phyloP scores from a whole-genome alignment of 2,113 vertebrate species.

The Halichoerus grypus region DNA sequence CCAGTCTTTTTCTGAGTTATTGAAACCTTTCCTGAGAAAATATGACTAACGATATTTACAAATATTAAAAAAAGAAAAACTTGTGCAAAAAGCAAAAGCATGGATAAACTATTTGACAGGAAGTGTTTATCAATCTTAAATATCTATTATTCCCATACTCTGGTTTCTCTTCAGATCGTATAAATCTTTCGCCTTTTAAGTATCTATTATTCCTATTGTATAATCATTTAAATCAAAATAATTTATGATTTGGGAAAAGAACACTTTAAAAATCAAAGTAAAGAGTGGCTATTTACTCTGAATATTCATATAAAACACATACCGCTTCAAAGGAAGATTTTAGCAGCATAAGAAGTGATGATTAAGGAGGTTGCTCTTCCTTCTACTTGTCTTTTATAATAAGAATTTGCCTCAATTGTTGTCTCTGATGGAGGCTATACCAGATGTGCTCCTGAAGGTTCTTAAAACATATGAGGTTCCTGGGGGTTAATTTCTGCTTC shows the following conservation, averaged over 20 bases:
- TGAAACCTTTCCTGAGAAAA: neutral
- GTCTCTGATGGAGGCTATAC: neutral
- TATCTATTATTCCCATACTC: neutral
- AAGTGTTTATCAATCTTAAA: neutral
- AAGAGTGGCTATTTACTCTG: neutral
- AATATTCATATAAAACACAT: neutral
- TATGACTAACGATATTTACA: neutral
- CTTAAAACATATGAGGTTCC: constrained; percentile 57
- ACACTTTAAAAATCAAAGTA: neutral
- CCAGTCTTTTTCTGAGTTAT: neutral
- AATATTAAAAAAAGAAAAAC: neutral
- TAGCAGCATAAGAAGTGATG: neutral
- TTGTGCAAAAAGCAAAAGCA: neutral
- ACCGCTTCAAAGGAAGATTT: neutral
- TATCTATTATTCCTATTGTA: neutral
- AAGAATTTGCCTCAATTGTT: constrained; percentile 55
- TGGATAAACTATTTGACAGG: neutral
- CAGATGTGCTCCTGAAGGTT: constrained; percentile 61
- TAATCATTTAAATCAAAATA: neutral
- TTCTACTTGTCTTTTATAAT: neutral
- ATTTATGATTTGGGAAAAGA: neutral
- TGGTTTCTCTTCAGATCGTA: no score
- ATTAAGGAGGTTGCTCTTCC: neutral
- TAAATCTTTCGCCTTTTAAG: no score
- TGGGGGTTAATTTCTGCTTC: constrained; percentile 77